These are phyloP conservation scores for Crossaster papposus DNA, from an alignment of 53 echinoderm and acorn worm genomes.

Conservation along the genomic window DNA sequence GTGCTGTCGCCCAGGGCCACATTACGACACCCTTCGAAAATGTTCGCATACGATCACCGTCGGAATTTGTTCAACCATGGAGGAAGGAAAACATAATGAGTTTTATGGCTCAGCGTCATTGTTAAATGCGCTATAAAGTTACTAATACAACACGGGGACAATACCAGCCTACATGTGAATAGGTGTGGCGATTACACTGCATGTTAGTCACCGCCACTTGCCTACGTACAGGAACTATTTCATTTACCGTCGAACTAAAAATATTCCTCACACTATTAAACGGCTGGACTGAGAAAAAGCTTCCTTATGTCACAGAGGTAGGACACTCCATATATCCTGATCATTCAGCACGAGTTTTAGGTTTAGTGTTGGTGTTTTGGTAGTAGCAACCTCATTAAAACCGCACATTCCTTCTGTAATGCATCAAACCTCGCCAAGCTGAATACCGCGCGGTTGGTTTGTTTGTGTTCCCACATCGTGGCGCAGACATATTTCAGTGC, in stretches of 20 bases:
- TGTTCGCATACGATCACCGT: too few relatives aligned
- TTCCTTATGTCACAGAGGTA: too few relatives aligned
- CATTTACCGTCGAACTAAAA: neutral
- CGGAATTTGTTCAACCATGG: too few relatives aligned
- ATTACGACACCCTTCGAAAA: constrained; percentile 40
- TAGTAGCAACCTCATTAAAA: constrained; percentile 6
- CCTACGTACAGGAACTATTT: constrained; percentile 51
- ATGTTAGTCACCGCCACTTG: constrained; percentile 50
- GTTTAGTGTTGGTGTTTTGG: neutral
- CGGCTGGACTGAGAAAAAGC: neutral
- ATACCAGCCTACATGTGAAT: constrained; percentile 19
- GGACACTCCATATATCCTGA: too few relatives aligned
- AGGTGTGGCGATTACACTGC: constrained; percentile 33
- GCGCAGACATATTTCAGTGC: constrained; percentile 11
- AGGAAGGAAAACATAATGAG: too few relatives aligned
- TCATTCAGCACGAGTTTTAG: neutral
- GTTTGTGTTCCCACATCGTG: constrained; percentile 4
- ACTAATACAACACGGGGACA: constrained; percentile 4
- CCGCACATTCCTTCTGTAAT: neutral
- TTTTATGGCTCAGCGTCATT: neutral
- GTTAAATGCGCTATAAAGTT: constrained; percentile 12
- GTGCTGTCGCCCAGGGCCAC: constrained; percentile 19
- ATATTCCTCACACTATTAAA: neutral
- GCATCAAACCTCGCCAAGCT: neutral
- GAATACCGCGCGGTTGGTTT: neutral